Evolutionary conservation across 2,888 invertebrate genomes (phyloP).

Genomic region (Epinotia ramella): DNA sequence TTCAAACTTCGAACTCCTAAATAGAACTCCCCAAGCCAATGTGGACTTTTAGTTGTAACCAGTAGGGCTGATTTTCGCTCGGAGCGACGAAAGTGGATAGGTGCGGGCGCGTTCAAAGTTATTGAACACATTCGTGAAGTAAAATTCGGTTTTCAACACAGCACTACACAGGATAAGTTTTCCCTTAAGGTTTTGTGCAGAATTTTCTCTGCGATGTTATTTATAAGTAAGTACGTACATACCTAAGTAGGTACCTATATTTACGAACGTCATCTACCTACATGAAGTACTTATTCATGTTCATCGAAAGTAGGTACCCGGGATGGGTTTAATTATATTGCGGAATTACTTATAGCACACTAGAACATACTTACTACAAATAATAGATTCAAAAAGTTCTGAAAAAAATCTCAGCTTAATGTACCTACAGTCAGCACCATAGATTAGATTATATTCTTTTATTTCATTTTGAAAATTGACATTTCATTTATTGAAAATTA

Average conservation of each 20-base stretch:
- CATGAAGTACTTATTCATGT: too few relatives aligned
- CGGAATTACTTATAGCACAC: too few relatives aligned
- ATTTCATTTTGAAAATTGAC: too few relatives aligned
- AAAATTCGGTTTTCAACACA: conserved; percentile 13
- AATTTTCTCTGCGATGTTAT: neutral
- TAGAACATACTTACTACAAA: too few relatives aligned
- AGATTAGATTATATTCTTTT: too few relatives aligned
- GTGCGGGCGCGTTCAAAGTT: conserved; percentile 16
- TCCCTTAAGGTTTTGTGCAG: neutral
- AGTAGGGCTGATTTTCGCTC: conserved; percentile 12
- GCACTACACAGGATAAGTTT: conserved; percentile 6
- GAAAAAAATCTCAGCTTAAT: too few relatives aligned
- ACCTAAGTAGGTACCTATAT: neutral
- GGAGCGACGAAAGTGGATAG: neutral
- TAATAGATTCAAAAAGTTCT: too few relatives aligned
- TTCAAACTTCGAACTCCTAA: conserved; percentile 32
- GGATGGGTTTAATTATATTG: too few relatives aligned
- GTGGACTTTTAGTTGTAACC: neutral
- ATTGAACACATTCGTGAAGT: conserved; percentile 15
- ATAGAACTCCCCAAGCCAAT: neutral
- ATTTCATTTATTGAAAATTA: too few relatives aligned
- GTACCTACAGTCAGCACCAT: too few relatives aligned
- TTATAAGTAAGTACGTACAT: neutral
- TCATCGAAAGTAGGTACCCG: too few relatives aligned
- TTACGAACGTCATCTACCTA: neutral